Percentiles rank a stretch among this genome's conserved stretches.
phyloP scores from a whole-genome alignment of 2,888 invertebrate genomes.

The Spodoptera picta region DNA sequence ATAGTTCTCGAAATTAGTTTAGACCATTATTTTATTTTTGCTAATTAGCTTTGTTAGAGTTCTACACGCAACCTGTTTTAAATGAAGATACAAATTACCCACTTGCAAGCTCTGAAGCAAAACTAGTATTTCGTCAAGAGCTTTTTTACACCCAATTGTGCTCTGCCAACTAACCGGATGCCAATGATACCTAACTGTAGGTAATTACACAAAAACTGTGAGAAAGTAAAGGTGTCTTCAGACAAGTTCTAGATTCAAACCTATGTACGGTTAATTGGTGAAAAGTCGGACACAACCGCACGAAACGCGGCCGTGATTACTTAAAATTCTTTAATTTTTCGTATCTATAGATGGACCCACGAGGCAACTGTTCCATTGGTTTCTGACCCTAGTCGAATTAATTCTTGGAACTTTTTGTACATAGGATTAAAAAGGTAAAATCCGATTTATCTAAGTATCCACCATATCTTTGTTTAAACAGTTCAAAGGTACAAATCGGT shows the following conservation, averaged over 20 bases:
- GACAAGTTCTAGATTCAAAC: slow-evolving; percentile 31
- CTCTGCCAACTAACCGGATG: slow-evolving; percentile 26
- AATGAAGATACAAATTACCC: slow-evolving; percentile 33
- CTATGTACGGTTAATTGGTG: slow-evolving; percentile 30
- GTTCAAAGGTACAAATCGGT: slow-evolving; percentile 25
- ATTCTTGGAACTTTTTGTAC: too few relatives aligned
- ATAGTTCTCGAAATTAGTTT: slow-evolving; percentile 39
- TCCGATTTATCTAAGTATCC: slow-evolving; percentile 15
- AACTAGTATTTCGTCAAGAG: slow-evolving; percentile 24
- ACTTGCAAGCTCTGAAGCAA: slow-evolving; percentile 3
- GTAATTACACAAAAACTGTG: slow-evolving; percentile 41
- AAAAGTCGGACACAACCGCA: slow-evolving; percentile 34
- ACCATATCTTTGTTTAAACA: slow-evolving; percentile 2
- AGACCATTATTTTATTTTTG: slow-evolving; percentile 44
- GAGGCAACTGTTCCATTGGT: too few relatives aligned
- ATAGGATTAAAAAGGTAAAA: neutral
- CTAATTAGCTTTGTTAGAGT: slow-evolving; percentile 44
- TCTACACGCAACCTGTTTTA: slow-evolving; percentile 20
- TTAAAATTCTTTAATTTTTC: slow-evolving; percentile 15
- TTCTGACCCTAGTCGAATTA: too few relatives aligned
- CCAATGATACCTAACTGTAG: slow-evolving; percentile 42
- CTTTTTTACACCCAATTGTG: slow-evolving; percentile 29
- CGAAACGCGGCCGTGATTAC: slow-evolving; percentile 31
- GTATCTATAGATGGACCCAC: too few relatives aligned
- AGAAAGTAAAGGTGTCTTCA: slow-evolving; percentile 45